Evolutionary conservation across 2,797 vertebrate species (phyloP).

Genomic region (Phoeniculus purpureus): DNA sequence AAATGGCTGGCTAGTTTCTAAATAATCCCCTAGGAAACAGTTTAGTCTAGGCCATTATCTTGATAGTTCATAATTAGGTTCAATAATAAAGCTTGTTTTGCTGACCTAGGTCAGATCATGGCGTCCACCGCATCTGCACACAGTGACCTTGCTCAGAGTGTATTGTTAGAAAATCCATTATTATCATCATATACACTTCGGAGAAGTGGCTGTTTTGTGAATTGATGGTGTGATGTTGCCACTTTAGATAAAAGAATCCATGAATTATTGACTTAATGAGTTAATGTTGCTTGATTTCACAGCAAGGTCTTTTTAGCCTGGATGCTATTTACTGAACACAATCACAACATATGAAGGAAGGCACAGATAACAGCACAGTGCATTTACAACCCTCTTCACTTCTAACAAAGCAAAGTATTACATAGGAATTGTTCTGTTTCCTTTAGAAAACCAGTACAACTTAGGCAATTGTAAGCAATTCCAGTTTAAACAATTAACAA

Average conservation of each 20-base stretch:
- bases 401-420: conserved; percentile 19
- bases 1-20: conserved; percentile 78
- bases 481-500: conserved; percentile 16
- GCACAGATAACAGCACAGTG: conserved; percentile 46
- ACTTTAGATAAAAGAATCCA: conserved; percentile 89
- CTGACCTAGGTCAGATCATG: conserved; percentile 80
- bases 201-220: conserved; percentile 85
- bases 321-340: conserved; percentile 77
- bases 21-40: conserved; percentile 81
- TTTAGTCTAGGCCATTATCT: conserved; percentile 82
- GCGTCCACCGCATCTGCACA: conserved; percentile 76
- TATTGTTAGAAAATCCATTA: conserved; percentile 88
- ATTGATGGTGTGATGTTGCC: conserved; percentile 88
- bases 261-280: conserved; percentile 98
- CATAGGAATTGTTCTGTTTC: background rate
- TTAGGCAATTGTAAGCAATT: background rate
- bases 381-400: conserved; percentile 32
- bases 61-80: conserved; percentile 85
- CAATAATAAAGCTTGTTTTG: conserved; percentile 83
- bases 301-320: conserved; percentile 80
- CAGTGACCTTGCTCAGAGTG: conserved; percentile 82
- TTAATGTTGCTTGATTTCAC: conserved; percentile 90
- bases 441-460: conserved; percentile 17
- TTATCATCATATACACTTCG: conserved; percentile 84
- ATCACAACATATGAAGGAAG: conserved; percentile 59